These are phyloP conservation scores for Nymphalis urticae DNA, from an alignment of 2,888 invertebrate species.

Conservation along the genomic window DNA sequence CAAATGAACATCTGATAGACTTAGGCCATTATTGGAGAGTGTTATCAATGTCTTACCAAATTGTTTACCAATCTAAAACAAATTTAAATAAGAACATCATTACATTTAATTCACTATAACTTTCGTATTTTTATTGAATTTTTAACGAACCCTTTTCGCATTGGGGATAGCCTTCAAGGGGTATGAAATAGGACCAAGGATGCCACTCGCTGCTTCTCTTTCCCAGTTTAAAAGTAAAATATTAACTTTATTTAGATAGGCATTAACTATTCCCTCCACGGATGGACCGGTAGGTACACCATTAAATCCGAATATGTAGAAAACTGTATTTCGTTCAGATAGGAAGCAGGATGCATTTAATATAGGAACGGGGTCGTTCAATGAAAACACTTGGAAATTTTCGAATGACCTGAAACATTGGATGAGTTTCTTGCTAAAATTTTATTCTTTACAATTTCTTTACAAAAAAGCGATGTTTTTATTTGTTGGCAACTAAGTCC, in stretches of 20 bases:
- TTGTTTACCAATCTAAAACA: constrained; percentile 9
- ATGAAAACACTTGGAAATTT: constrained; percentile 50
- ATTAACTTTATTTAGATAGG: constrained; percentile 66
- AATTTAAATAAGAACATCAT: not conserved
- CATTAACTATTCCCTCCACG: constrained; percentile 59
- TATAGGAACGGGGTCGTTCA: constrained; percentile 49
- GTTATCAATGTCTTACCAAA: constrained; percentile 11
- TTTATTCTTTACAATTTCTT: too few species aligned
- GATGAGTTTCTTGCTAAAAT: too few species aligned
- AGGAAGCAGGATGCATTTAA: constrained; percentile 57
- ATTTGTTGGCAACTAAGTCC: too few species aligned
- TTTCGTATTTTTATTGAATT: not conserved
- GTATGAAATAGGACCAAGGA: constrained; percentile 60
- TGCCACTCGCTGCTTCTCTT: constrained; percentile 63
- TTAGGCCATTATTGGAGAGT: constrained; percentile 9
- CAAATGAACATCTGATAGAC: constrained; percentile 2
- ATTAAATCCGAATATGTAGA: constrained; percentile 72
- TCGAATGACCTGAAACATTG: constrained; percentile 54
- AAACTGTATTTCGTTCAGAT: constrained; percentile 52
- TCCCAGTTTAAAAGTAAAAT: constrained; percentile 72
- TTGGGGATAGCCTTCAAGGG: constrained; percentile 64
- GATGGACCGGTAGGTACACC: constrained; percentile 59
- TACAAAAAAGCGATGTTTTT: too few species aligned
- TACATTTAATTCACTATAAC: too few species aligned
- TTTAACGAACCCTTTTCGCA: constrained; percentile 56